These are phyloP conservation scores for Pipa parva DNA, from an alignment of 2,113 vertebrate species.

Conservation along the genomic window DNA sequence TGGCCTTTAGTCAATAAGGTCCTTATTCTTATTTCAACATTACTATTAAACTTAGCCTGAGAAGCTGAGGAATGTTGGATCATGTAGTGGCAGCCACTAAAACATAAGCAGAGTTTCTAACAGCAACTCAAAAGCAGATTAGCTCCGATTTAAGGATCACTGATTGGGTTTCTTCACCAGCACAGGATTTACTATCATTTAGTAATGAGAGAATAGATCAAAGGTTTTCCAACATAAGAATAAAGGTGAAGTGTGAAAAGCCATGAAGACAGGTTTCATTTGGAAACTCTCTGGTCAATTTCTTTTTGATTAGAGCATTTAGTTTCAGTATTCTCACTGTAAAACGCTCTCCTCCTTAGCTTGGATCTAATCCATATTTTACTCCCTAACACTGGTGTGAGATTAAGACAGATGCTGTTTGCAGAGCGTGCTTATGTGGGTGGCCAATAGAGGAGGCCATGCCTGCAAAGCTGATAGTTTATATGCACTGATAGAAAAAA, in stretches of 20 bases:
- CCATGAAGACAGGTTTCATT: conserved; percentile 7
- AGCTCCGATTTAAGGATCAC: conserved; percentile 47
- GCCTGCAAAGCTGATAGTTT: conserved; percentile 70
- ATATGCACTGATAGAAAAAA: neutral
- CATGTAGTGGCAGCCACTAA: too few species aligned
- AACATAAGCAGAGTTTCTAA: too few species aligned
- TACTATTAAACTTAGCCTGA: too few species aligned
- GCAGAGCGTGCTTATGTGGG: conserved; percentile 83
- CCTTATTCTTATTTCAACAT: too few species aligned
- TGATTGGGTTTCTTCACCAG: conserved; percentile 37
- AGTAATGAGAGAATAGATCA: conserved; percentile 35
- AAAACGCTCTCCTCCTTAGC: conserved; percentile 18
- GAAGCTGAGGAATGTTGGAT: too few species aligned
- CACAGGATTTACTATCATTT: conserved; percentile 41
- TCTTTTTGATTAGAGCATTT: conserved; percentile 9
- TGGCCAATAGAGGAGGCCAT: conserved; percentile 71
- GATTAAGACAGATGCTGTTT: conserved; percentile 78
- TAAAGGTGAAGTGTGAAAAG: neutral
- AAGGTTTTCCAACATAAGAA: conserved; percentile 32
- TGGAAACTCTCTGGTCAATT: conserved; percentile 11
- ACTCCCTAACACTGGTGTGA: conserved; percentile 61
- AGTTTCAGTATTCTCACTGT: conserved; percentile 24
- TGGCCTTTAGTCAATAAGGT: too few species aligned
- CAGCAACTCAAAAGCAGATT: too few species aligned
- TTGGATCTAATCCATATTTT: conserved; percentile 61